Conservation (phyloP, 2,113 vertebrate species). For the Trematomus loennbergii region DNA sequence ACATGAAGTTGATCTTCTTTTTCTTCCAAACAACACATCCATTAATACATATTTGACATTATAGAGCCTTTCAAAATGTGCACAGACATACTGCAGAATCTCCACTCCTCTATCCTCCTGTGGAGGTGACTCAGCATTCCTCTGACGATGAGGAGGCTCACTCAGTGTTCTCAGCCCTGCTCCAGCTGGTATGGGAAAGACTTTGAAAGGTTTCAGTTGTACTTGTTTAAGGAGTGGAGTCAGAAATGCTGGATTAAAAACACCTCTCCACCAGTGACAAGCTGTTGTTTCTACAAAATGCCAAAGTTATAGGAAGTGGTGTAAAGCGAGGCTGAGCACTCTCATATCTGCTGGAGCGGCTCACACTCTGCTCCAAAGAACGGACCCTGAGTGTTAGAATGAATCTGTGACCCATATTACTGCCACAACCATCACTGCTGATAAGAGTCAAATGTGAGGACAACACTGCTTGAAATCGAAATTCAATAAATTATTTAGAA, state of each 20-base stretch:
- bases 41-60: conserved; percentile 7
- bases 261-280: neutral
- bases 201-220: conserved; percentile 28
- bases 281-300: conserved; percentile 6
- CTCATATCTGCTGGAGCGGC: neutral
- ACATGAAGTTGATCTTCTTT: conserved; percentile 10
- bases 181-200: neutral
- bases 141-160: conserved; percentile 25
- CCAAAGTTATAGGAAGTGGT: conserved; percentile 12
- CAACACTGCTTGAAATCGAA: too few relatives aligned
- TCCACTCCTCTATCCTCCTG: conserved; percentile 43
- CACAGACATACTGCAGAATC: conserved; percentile 21
- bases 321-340: neutral
- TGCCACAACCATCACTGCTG: too few relatives aligned
- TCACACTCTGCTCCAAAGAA: conserved; percentile 42
- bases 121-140: conserved; percentile 39
- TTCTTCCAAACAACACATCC: conserved; percentile 11
- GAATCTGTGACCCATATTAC: too few relatives aligned
- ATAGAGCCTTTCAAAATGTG: conserved; percentile 14
- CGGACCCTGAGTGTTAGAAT: conserved; percentile 55
- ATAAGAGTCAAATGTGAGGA: too few relatives aligned
- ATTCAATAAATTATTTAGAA: too few relatives aligned
- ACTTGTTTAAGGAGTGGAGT: neutral
- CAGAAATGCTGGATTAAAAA: conserved; percentile 19
- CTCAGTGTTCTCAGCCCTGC: conserved; percentile 17